These are phyloP conservation scores for Heliothis subflexa DNA, from an alignment of 1,140 invertebrate genomes.

Conservation along the genomic window DNA sequence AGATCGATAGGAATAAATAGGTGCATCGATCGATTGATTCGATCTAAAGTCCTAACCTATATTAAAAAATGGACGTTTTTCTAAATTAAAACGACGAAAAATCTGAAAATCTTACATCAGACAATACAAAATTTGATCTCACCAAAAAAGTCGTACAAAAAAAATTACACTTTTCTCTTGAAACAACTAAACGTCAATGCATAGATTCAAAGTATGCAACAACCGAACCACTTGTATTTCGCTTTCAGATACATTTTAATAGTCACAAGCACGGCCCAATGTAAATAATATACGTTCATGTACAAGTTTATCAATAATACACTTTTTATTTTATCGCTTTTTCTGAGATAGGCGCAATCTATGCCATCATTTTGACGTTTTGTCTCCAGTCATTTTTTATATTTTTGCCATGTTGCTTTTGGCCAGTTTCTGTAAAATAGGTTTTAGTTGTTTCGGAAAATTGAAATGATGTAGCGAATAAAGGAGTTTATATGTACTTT, in stretches of 20 bases:
- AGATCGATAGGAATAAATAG: too few species aligned
- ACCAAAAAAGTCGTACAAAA: conserved; percentile 41
- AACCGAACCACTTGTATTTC: conserved; percentile 10
- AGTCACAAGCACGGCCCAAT: not conserved
- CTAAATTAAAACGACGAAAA: not conserved
- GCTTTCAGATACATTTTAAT: conserved; percentile 23
- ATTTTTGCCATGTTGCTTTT: conserved; percentile 11
- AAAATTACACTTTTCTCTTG: conserved; percentile 27
- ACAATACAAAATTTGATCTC: conserved; percentile 13
- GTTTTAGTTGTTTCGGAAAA: not conserved
- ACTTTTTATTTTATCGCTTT: conserved; percentile 34
- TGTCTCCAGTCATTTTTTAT: conserved; percentile 33
- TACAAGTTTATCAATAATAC: conserved; percentile 22
- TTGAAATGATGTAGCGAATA: not conserved
- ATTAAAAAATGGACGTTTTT: not conserved
- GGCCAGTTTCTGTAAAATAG: conserved; percentile 3
- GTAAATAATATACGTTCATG: conserved; percentile 29
- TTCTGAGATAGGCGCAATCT: conserved; percentile 11
- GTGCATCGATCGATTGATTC: not conserved
- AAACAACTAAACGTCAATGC: conserved; percentile 30
- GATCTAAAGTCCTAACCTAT: conserved; percentile 1
- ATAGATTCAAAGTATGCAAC: conserved; percentile 35
- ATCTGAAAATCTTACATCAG: not conserved
- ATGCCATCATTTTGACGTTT: conserved; percentile 32
- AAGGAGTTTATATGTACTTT: too few species aligned